phyloP scores from a whole-genome alignment of 2,113 vertebrate genomes.

The Serilophus lunatus region DNA sequence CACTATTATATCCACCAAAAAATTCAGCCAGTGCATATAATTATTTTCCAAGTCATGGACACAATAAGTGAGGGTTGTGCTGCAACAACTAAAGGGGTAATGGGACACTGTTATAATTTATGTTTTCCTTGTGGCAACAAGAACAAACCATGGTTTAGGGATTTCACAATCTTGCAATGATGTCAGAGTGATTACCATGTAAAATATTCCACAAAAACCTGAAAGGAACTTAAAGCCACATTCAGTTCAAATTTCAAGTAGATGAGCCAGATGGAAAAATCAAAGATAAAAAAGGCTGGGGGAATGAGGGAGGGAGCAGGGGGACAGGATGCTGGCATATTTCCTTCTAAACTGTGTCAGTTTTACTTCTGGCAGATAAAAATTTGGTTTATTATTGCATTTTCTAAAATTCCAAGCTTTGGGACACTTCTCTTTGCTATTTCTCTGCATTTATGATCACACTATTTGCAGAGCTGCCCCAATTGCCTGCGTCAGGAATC shows the following conservation, averaged over 20 bases:
- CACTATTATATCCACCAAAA: not conserved
- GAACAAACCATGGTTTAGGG: not conserved
- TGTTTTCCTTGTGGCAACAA: not conserved
- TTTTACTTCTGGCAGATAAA: not conserved
- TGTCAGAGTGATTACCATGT: not conserved
- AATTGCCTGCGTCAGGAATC: not conserved
- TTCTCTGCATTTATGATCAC: not conserved
- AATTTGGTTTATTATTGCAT: not conserved
- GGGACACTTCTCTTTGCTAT: not conserved
- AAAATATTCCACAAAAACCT: not conserved
- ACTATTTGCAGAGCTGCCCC: not conserved
- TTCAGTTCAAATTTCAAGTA: not conserved
- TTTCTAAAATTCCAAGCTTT: not conserved
- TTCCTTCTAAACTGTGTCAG: not conserved
- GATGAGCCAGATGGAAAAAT: constrained; percentile 9
- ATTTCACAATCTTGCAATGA: not conserved
- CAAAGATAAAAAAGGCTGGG: not conserved
- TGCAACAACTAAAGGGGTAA: not conserved
- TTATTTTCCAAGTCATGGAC: not conserved
- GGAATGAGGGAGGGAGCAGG: no score
- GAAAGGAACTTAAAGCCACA: not conserved
- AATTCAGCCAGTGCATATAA: not conserved
- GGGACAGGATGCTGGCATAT: not conserved
- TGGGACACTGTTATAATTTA: not conserved
- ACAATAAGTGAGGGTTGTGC: not conserved